Conservation (phyloP, 1,140 invertebrate species). For the Hycleus cichorii region DNA sequence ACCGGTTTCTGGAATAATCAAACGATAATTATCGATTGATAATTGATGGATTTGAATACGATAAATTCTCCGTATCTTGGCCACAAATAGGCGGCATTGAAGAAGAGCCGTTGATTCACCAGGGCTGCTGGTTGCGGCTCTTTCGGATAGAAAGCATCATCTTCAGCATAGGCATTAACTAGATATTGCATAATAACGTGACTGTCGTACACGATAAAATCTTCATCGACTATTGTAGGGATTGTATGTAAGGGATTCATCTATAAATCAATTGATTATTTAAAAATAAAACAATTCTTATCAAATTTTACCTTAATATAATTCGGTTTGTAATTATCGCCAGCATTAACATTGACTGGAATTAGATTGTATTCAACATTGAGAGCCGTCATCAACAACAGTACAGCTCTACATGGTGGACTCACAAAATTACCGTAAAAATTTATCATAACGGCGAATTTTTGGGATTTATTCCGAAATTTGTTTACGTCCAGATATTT, state of each 20-base stretch:
- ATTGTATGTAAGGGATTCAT: conserved; percentile 40
- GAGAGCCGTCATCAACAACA: conserved; percentile 44
- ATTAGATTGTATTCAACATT: conserved; percentile 44
- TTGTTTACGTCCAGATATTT: too few species aligned
- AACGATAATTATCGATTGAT: neutral
- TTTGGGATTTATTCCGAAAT: too few species aligned
- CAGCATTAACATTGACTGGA: conserved; percentile 39
- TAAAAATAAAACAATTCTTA: neutral
- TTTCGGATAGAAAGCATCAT: conserved; percentile 44
- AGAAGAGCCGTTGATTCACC: conserved; percentile 44
- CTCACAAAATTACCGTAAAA: conserved; percentile 46
- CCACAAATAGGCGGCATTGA: conserved; percentile 43
- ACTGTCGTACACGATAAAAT: conserved; percentile 32
- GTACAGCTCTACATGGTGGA: conserved; percentile 44
- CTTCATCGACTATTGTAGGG: conserved; percentile 29
- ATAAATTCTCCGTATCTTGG: conserved; percentile 33
- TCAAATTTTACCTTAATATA: conserved; percentile 39
- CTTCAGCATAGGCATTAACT: conserved; percentile 44
- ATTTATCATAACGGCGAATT: conserved; percentile 27
- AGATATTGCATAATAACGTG: conserved; percentile 45
- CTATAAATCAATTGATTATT: conserved; percentile 24
- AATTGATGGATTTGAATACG: neutral
- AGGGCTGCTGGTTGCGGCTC: conserved; percentile 42
- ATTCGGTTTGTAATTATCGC: conserved; percentile 45
- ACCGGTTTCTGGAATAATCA: conserved; percentile 33